These are phyloP conservation scores for Chloroclysta siterata DNA, from an alignment of 2,888 invertebrate genomes.

Conservation along the genomic window DNA sequence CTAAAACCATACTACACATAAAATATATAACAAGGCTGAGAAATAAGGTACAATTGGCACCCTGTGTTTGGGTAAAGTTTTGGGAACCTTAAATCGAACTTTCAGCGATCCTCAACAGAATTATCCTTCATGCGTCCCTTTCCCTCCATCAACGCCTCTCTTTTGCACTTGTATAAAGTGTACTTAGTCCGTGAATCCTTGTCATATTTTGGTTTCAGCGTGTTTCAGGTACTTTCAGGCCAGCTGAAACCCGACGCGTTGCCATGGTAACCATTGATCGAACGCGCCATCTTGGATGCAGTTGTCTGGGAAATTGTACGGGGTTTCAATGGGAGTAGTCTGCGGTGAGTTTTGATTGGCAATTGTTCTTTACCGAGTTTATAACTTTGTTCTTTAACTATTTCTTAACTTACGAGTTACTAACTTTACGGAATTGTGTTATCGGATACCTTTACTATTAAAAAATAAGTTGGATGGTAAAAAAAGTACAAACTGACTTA, in stretches of 20 bases:
- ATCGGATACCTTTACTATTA: too few relatives aligned
- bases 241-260: conserved; percentile 73
- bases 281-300: conserved; percentile 76
- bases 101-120: conserved; percentile 13
- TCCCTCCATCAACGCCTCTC: conserved; percentile 22
- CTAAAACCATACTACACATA: too few relatives aligned
- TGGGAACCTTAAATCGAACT: conserved; percentile 4
- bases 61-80: too few relatives aligned
- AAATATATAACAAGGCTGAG: not conserved
- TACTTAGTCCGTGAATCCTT: conserved; percentile 29
- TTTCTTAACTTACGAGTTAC: not conserved
- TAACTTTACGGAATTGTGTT: too few relatives aligned
- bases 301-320: conserved; percentile 66
- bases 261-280: conserved; percentile 80
- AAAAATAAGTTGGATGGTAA: too few relatives aligned
- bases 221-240: conserved; percentile 37
- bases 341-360: conserved; percentile 19
- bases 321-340: conserved; percentile 42
- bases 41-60: too few relatives aligned
- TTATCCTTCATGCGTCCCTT: conserved; percentile 20
- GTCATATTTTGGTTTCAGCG: conserved; percentile 35
- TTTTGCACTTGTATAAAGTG: conserved; percentile 30
- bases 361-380: conserved; percentile 22
- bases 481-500: too few relatives aligned
- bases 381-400: not conserved